Conservation (phyloP, 2,113 vertebrate species). For the Diadophis punctatus region DNA sequence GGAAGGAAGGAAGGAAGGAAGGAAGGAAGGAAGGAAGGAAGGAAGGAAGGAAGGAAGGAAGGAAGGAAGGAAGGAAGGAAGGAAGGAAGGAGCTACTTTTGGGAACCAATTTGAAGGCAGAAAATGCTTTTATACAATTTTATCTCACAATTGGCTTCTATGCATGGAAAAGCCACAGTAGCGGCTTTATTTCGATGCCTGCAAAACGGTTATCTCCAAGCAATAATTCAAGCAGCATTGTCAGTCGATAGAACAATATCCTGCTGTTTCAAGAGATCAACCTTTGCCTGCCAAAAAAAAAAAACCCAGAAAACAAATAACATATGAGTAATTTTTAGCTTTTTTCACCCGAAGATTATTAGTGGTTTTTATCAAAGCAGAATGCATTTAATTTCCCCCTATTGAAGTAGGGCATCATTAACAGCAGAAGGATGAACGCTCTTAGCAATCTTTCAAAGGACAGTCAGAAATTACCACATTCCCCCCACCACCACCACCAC, state of each 20-base stretch:
- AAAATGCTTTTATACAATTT: background rate
- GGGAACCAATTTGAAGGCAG: background rate
- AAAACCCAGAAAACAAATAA: background rate
- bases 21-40: too few species aligned
- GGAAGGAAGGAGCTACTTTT: background rate
- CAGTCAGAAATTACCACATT: conserved; percentile 14
- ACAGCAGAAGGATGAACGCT: conserved; percentile 9
- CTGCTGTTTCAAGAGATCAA: background rate
- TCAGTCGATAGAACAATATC: background rate
- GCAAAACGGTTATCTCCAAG: background rate
- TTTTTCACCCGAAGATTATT: background rate
- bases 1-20: background rate
- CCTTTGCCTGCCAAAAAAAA: background rate
- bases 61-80: background rate
- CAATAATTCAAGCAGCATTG: background rate
- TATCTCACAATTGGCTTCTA: background rate
- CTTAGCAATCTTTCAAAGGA: conserved; percentile 18
- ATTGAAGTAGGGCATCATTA: conserved; percentile 17
- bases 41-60: too few species aligned
- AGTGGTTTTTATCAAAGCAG: conserved; percentile 40
- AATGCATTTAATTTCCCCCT: conserved; percentile 25
- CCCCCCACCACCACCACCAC: background rate
- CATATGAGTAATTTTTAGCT: conserved; percentile 24
- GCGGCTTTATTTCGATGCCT: background rate
- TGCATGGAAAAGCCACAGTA: background rate